Conservation (phyloP, 2,888 invertebrate genomes). For the Cerceris rybyensis region DNA sequence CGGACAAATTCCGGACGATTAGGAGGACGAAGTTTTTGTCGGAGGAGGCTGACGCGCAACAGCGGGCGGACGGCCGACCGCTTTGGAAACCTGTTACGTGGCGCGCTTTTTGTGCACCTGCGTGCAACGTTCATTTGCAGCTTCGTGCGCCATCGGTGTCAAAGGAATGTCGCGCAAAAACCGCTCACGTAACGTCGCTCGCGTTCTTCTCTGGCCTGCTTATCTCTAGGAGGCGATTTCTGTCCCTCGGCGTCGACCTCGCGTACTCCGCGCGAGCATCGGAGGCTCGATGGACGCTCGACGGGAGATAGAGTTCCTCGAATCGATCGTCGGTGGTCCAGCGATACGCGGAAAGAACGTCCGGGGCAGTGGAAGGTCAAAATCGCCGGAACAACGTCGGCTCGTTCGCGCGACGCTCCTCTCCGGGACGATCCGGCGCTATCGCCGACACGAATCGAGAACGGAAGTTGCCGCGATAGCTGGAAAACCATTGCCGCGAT, state of each 20-base stretch:
- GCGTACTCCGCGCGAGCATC: too few relatives aligned
- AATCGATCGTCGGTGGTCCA: too few relatives aligned
- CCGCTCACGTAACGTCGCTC: conserved; percentile 19
- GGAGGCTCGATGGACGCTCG: too few relatives aligned
- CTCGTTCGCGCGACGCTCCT: background rate
- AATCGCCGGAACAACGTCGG: background rate
- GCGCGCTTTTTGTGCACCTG: conserved; percentile 23
- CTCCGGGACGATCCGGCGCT: conserved; percentile 9
- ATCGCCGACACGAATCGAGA: conserved; percentile 42
- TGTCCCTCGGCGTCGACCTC: too few relatives aligned
- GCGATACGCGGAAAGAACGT: too few relatives aligned
- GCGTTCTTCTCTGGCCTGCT: conserved; percentile 5
- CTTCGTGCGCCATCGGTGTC: conserved; percentile 29
- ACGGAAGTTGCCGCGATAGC: conserved; percentile 55
- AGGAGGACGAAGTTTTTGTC: conserved; percentile 17
- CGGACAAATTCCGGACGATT: background rate
- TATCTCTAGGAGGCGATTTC: too few relatives aligned
- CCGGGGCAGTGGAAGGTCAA: background rate
- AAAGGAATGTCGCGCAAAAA: conserved; percentile 39
- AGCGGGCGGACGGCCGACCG: background rate
- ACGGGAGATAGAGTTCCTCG: too few relatives aligned
- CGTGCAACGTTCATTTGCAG: conserved; percentile 25
- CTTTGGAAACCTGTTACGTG: conserved; percentile 32
- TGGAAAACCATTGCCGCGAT: background rate
- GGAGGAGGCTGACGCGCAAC: conserved; percentile 8